Evolutionary conservation across 2,113 vertebrate genomes (phyloP).

Genomic region (Cranoglanis bouderius): DNA sequence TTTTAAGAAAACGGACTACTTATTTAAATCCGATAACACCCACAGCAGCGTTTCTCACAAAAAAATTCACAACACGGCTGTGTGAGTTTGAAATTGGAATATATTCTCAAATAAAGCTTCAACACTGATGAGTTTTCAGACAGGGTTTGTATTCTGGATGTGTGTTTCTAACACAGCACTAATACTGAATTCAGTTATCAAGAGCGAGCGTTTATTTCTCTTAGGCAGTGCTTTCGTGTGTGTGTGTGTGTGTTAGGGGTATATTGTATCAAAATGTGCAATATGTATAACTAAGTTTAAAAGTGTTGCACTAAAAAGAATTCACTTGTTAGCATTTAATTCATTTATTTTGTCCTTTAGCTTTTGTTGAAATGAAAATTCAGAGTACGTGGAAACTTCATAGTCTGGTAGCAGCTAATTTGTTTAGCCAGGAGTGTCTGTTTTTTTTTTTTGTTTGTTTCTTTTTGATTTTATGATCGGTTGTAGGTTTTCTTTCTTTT

Average conservation of each 20-base stretch:
- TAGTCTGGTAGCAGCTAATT: neutral
- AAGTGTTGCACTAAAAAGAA: neutral
- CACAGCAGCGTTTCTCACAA: conserved; percentile 10
- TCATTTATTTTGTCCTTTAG: neutral
- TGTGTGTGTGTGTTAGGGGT: neutral
- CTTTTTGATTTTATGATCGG: neutral
- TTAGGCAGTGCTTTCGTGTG: neutral
- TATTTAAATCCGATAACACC: conserved; percentile 15
- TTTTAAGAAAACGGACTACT: conserved; percentile 7
- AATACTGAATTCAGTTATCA: neutral
- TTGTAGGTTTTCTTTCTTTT: neutral
- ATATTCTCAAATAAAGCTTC: neutral
- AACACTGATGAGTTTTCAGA: conserved; percentile 11
- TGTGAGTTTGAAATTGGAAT: neutral
- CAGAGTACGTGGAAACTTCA: no score
- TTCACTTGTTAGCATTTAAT: neutral
- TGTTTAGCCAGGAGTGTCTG: neutral
- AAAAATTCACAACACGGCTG: neutral
- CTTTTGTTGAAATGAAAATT: neutral
- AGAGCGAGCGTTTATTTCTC: neutral
- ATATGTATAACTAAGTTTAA: neutral
- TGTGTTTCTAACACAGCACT: neutral
- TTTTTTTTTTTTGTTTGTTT: neutral
- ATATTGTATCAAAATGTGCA: neutral
- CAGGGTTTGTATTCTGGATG: conserved; percentile 11